Evolutionary conservation across 2,797 vertebrate genomes (phyloP).

Genomic region (Diplodus puntazzo): DNA sequence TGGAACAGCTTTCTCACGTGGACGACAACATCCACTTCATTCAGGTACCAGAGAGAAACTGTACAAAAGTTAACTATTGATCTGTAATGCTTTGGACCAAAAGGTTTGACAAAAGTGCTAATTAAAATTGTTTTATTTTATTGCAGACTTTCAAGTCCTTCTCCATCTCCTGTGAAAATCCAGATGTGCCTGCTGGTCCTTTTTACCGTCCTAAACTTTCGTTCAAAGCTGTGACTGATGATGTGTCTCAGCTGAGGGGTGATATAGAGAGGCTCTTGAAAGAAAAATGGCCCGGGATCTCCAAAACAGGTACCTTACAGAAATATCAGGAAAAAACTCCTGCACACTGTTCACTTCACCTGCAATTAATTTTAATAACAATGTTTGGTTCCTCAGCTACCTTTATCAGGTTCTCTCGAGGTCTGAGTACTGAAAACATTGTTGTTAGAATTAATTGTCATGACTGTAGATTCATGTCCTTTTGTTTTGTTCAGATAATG

Average conservation of each 20-base stretch:
- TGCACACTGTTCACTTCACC: too few relatives aligned
- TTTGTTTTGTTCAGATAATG: too few relatives aligned
- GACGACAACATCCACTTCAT: conserved; percentile 42
- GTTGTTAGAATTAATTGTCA: too few relatives aligned
- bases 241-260: conserved; percentile 4
- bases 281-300: background rate
- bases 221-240: background rate
- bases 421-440: too few relatives aligned
- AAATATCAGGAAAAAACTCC: background rate
- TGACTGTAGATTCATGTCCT: too few relatives aligned
- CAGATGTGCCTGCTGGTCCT: background rate
- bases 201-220: background rate
- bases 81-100: too few relatives aligned
- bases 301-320: background rate
- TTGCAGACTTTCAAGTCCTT: conserved; percentile 15
- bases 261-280: conserved; percentile 13
- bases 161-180: background rate
- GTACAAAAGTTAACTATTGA: too few relatives aligned
- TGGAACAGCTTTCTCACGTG: conserved; percentile 21
- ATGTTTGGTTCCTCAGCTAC: too few relatives aligned
- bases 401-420: too few relatives aligned
- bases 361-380: too few relatives aligned
- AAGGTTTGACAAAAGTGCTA: too few relatives aligned
- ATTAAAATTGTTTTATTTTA: too few relatives aligned
- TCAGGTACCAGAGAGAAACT: conserved; percentile 7